Evolutionary conservation across 1,140 invertebrate species (phyloP), one percentile per base, ranked within the genome.

Genomic region (Neodiprion lecontei): DNA sequence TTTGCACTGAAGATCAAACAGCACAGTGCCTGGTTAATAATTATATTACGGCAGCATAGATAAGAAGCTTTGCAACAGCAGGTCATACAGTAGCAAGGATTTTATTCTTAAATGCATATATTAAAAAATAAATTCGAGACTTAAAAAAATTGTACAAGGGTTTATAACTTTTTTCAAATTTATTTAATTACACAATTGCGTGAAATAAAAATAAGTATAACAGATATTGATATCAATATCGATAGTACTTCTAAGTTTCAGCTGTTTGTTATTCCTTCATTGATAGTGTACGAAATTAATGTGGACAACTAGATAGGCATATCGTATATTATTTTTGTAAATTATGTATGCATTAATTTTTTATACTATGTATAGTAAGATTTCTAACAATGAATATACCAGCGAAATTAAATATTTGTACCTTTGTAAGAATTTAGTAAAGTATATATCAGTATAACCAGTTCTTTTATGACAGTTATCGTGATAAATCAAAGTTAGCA

Each of bases 401-500:
- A 49, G 61, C 65, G 12, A 21, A 71, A 71, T 23, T 71, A 53
- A 71, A 17, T 71, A 71, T 48, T 10, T 53, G 10, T 71, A 71
- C 28, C 23, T 28, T 28, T 21, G 11, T 53, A 53, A 71, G 65
- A 49, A 14, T 70, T 71, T 71, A 71, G 70, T 23, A 71, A 53
- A 17, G 70, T 71, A 53, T 48, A 71, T 14, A 71, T 71, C 28
- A 71, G 47, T 48, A 23, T 50, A 71, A 21, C 48, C 65, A 48
- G 65, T 71, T 71, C 50, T 71, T 71, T 28, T 72, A 40, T 72
- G 23, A 66, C 50, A 72, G 49, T 72, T 28, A 47, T 40, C 67
- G 9, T 65, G 28, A 9, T 61, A 50, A 28, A 40, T 67, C 23
- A 17, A 40, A 47, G 11, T 71, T 48, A 3, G 9, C 70, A 49